These are phyloP conservation scores for Phaenicophaeus curvirostris DNA, from an alignment of 2,797 vertebrate genomes.

Conservation along the genomic window DNA sequence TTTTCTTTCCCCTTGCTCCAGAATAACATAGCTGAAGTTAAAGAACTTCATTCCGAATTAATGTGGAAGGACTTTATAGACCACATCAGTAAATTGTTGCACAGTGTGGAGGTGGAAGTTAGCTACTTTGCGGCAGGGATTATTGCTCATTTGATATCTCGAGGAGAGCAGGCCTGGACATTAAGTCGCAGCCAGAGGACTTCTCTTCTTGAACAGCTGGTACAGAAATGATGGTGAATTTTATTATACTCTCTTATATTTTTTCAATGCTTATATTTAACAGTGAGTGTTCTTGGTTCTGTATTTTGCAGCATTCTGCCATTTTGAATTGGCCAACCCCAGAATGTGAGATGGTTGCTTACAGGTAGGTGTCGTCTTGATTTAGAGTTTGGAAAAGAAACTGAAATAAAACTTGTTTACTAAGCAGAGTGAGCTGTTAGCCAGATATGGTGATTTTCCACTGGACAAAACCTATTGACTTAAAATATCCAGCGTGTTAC, in stretches of 20 bases:
- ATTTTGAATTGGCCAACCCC: constrained; percentile 97
- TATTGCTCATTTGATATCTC: constrained; percentile 95
- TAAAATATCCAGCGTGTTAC: neutral
- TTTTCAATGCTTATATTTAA: constrained; percentile 20
- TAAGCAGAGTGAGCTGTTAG: neutral
- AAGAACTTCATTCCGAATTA: constrained; percentile 92
- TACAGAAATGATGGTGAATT: constrained; percentile 71
- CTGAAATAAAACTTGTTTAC: neutral
- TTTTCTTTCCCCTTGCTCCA: neutral
- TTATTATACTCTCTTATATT: neutral
- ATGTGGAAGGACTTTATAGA: constrained; percentile 98
- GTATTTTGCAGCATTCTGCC: constrained; percentile 86
- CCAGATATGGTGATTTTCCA: neutral
- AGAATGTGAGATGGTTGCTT: constrained; percentile 98
- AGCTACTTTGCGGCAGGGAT: constrained; percentile 99
- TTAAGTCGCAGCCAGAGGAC: constrained; percentile 85
- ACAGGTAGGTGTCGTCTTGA: constrained; percentile 86
- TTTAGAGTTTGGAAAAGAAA: neutral
- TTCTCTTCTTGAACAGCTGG: constrained; percentile 91
- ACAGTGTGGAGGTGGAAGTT: constrained; percentile 96
- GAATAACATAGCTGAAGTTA: constrained; percentile 99
- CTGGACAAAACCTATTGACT: neutral
- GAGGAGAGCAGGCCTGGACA: constrained; percentile 92
- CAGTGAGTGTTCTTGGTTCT: constrained; percentile 29
- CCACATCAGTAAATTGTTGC: constrained; percentile 92